Evolutionary conservation across 64 coral and sea anemone species (phyloP), one percentile per base, ranked within the genome.

Genomic region (Dendronephthya gigantea): DNA sequence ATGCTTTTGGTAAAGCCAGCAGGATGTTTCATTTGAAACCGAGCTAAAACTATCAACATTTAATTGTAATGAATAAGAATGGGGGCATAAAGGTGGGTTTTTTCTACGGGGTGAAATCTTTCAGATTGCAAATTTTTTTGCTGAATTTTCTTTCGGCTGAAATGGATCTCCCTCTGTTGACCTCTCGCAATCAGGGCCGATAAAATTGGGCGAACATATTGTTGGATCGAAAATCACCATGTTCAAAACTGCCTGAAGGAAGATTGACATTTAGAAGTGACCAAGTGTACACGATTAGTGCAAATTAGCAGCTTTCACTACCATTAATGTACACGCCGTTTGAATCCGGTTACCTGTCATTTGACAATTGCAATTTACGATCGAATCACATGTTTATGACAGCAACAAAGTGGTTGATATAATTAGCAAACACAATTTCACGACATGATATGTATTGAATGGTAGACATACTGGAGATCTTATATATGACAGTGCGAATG

Each of bases 381-480:
- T 23, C 19, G 17, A 62, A 62, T 62, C 55, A 62, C 55, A 62
- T 23, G 55, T 27, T 1, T 62, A 7, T 62, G 55, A 22, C 25
- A 23, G 25, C 55, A 62, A 62, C 19, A 7, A 27, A 62, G 16
- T 27, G 25, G 19, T 62, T 5, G 4, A 19, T 23, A 27, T n/a
- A 62, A 62, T 62, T 62, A 62, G 55, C 19, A 62, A 62, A 62
- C 55, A 62, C 55, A 62, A 62, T 62, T 62, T 62, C 55, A 62
- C 55, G 17, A 27, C 55, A 27, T 62, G 55, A 62, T 62, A 22
- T 62, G 55, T 27, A 62, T 62, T 62, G 25, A 62, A 1, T 62
- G 1, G 55, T 62, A 62, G 55, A 62, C 55, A n/a, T 62, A n/a
- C 25, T 62, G 55, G 55, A 62, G 55, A 22, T 62, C 16, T 62